These are phyloP conservation scores for Rhea americana DNA, from an alignment of 2,113 vertebrate species.

Conservation along the genomic window DNA sequence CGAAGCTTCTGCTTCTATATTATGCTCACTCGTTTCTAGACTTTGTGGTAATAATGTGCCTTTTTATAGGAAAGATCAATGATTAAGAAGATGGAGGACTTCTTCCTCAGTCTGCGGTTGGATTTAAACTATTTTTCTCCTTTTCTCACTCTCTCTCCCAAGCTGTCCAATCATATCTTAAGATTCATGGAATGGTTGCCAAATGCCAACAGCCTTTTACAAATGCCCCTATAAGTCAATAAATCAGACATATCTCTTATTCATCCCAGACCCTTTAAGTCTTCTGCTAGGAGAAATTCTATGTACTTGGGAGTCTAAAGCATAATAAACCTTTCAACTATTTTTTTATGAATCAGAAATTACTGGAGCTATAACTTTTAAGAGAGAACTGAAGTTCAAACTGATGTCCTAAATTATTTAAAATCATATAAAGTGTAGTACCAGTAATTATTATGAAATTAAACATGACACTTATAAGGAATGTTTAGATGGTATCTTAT, in stretches of 20 bases:
- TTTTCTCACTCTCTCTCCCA: not conserved
- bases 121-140: not conserved
- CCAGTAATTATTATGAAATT: conserved; percentile 23
- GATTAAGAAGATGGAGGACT: not conserved
- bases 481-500: not conserved
- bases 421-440: not conserved
- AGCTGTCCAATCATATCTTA: not conserved
- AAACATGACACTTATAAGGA: conserved; percentile 1
- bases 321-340: conserved; percentile 1
- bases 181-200: not conserved
- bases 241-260: not conserved
- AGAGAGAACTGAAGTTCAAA: conserved; percentile 19
- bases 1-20: not conserved
- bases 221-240: not conserved
- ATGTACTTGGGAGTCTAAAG: not conserved
- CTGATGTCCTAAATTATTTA: conserved; percentile 1
- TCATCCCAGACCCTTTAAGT: not conserved
- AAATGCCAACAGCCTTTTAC: not conserved
- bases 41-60: not conserved
- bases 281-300: not conserved
- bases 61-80: not conserved
- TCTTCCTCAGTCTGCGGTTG: not conserved
- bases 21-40: not conserved
- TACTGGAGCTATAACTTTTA: conserved; percentile 19
- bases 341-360: conserved; percentile 6